Conservation (phyloP, 2,797 vertebrate species). For the Spizella passerina region DNA sequence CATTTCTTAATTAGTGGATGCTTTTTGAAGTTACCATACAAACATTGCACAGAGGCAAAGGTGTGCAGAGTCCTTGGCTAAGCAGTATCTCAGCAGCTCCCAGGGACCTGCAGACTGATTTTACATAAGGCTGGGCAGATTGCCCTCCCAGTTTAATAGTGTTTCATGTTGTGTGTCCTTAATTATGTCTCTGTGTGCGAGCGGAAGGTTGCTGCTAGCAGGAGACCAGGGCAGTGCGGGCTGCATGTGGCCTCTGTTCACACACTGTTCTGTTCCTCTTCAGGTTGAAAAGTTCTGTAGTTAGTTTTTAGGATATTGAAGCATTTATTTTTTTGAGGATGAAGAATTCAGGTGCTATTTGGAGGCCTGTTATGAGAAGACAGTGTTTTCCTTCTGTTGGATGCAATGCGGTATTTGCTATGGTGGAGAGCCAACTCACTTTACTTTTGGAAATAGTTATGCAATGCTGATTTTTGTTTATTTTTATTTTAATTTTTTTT, state of each 20-base stretch:
- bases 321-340: neutral
- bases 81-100: neutral
- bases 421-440: accelerated
- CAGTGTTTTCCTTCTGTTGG: neutral
- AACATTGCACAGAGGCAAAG: neutral
- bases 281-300: neutral
- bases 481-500: neutral
- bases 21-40: neutral
- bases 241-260: neutral
- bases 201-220: neutral
- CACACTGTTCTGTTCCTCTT: neutral
- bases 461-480: neutral
- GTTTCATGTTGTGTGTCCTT: neutral
- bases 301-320: neutral
- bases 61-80: neutral
- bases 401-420: neutral
- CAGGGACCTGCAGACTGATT: neutral
- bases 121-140: conserved; percentile 1
- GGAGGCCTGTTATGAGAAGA: neutral
- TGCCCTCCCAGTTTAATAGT: neutral
- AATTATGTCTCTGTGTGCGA: neutral
- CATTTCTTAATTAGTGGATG: neutral
- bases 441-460: neutral
- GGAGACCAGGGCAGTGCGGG: neutral
- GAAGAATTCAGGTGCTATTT: neutral